These are phyloP conservation scores for Acleris sparsana DNA, from an alignment of 2,888 invertebrate genomes.

Conservation along the genomic window DNA sequence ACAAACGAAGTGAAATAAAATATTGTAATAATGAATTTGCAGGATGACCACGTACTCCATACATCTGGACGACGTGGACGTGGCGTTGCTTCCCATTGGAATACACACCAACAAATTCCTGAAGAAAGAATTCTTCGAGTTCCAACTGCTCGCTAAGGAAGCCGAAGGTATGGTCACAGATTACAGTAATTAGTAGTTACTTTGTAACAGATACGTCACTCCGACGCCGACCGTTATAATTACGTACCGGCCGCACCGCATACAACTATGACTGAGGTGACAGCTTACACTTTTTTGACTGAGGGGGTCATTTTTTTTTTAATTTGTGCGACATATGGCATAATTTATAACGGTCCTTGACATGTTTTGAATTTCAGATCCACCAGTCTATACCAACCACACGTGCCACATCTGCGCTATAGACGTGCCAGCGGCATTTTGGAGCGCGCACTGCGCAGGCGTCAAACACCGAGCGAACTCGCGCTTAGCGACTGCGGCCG, in stretches of 20 bases:
- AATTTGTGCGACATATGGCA: no score
- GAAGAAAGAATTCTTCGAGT: constrained; percentile 17
- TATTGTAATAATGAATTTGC: no score
- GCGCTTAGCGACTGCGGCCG: constrained; percentile 16
- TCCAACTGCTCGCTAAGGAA: background rate
- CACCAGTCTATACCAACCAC: background rate
- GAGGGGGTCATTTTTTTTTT: no score
- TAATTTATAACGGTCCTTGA: no score
- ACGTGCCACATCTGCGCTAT: constrained; percentile 23
- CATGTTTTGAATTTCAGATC: constrained; percentile 3
- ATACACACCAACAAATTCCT: constrained; percentile 4
- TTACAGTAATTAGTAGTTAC: no score
- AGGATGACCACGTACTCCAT: constrained; percentile 24
- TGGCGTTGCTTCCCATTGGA: constrained; percentile 9
- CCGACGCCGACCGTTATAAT: no score
- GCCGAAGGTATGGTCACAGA: background rate
- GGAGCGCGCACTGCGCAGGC: constrained; percentile 5
- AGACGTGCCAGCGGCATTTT: constrained; percentile 22
- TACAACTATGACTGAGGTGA: no score
- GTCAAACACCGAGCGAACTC: constrained; percentile 23
- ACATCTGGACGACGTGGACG: constrained; percentile 20
- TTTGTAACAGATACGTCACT: no score
- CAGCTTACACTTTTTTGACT: no score
- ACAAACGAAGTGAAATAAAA: no score
- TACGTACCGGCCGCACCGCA: no score